These are phyloP conservation scores for Germaria angustata DNA, from an alignment of 2,888 invertebrate species.

Conservation along the genomic window DNA sequence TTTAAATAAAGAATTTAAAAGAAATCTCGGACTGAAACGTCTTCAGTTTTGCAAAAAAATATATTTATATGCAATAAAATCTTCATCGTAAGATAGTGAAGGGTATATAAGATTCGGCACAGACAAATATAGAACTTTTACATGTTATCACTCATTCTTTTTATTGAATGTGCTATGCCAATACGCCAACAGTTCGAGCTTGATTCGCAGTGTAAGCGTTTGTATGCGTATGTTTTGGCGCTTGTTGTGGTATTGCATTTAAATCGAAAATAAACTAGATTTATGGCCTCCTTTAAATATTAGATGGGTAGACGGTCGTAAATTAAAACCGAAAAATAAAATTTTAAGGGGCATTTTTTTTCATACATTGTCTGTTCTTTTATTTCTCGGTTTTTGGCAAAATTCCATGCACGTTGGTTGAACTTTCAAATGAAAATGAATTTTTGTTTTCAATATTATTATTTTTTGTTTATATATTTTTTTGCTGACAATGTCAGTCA, in stretches of 20 bases:
- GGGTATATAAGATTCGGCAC: no score
- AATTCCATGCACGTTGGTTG: constrained; percentile 49
- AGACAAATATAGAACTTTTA: no score
- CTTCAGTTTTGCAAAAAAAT: no score
- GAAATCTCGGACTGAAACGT: no score
- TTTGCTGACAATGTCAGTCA: constrained; percentile 47
- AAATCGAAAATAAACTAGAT: constrained; percentile 64
- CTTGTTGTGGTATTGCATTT: constrained; percentile 47
- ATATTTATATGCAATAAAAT: no score
- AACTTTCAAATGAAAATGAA: constrained; percentile 47
- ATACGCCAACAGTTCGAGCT: neutral
- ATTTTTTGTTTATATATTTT: neutral
- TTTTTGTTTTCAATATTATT: constrained; percentile 20
- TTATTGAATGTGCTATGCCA: neutral
- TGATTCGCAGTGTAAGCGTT: neutral
- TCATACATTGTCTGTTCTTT: neutral
- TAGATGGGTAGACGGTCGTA: constrained; percentile 63
- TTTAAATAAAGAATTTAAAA: no score
- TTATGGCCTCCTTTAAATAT: constrained; percentile 61
- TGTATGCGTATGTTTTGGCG: constrained; percentile 37
- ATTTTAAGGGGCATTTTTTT: constrained; percentile 23
- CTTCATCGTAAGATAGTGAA: no score
- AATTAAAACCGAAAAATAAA: constrained; percentile 34
- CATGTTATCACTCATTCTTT: no score
- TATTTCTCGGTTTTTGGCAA: constrained; percentile 31